Base-by-base conservation (phyloP, 2,113 vertebrate genomes). In the Synodontis membranacea region DNA sequence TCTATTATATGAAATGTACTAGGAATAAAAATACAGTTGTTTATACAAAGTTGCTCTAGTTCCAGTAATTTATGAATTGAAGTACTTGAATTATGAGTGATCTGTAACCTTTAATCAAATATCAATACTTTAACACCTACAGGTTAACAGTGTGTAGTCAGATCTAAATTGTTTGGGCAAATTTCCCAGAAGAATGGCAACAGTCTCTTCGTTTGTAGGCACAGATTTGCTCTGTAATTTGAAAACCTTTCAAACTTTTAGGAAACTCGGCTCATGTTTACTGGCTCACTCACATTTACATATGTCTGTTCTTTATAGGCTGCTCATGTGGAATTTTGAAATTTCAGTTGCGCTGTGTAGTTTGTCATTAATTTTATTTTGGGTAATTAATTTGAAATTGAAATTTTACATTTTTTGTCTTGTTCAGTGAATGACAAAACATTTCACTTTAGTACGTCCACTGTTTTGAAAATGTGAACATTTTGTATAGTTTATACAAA, bases 191-290 rank as follows among this genome's bases (percentile, higher is more conserved):
- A 72, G n/a, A 28, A 80, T 37, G 44, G 21, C 76, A 31, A 78
- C 14, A 85, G 3, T n/a, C 50, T 62, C 31, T 50, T 64, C 42
- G 31, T 10, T 28, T 7, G n/a, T 52, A 68, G 48, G 28, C 34
- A 52, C n/a, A 39, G 42, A 34, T 85, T 62, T 78, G 84, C 39
- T 64, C 21, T 78, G 56, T 85, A 85, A 62, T 50, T 62, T 85
- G 60, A 78, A 85, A 37, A 85, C 34, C 83, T 60, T 58, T 56
- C 76, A 56, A 48, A 62, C 54, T 62, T 64, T 50, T 62, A 68
- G n/a, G 56, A 84, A 83, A 72, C 62, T 68, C 21, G 3, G 34
- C 78, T 54, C 31, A 56, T 34, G 39, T 80, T 39, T 80, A 39
- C 78, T 39, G 52, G 78, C 34, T 80, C 4, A 39, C 21, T 42